Percentiles rank a stretch among this genome's conserved stretches.
Evolutionary conservation across 2,113 vertebrate species (phyloP).

Genomic region (Pomatorhinus ruficollis): DNA sequence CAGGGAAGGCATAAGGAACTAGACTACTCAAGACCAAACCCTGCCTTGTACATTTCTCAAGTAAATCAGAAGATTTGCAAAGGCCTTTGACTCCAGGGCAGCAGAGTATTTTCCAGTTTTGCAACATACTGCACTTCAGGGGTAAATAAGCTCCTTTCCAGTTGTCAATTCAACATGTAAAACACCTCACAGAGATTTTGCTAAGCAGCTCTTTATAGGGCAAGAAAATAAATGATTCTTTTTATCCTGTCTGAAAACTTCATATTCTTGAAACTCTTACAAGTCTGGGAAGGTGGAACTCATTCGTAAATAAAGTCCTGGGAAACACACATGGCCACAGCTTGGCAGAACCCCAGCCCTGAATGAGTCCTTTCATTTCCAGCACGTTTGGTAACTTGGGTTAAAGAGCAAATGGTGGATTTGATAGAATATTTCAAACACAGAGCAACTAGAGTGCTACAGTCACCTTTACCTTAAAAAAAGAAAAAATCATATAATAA

Average conservation of each 20-base stretch:
- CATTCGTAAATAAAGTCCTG: conserved; percentile 58
- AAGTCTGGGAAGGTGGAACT: conserved; percentile 64
- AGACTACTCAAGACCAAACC: not conserved
- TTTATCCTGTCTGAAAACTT: conserved; percentile 59
- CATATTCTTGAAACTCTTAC: conserved; percentile 58
- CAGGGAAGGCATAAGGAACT: not conserved
- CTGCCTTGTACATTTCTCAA: not conserved
- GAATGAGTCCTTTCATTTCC: conserved; percentile 65
- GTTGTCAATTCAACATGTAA: conserved; percentile 30
- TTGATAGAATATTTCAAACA: conserved; percentile 42
- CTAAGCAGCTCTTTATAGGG: conserved; percentile 34
- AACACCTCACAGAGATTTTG: conserved; percentile 30
- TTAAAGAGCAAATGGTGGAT: conserved; percentile 14
- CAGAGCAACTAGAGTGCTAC: not conserved
- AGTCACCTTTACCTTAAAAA: not conserved
- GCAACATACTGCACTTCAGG: conserved; percentile 28
- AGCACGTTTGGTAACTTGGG: conserved; percentile 23
- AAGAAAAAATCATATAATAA: not conserved
- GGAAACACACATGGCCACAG: conserved; percentile 42
- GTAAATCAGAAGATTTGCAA: not conserved
- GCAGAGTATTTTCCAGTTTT: conserved; percentile 42
- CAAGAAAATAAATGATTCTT: conserved; percentile 52
- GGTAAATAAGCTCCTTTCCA: conserved; percentile 35
- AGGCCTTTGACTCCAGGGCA: not conserved
- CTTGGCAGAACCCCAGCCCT: conserved; percentile 43